A percentile compares a stretch with the other conserved stretches of the same genome.
Conservation (phyloP, 2,797 vertebrate species). For the Mionectes olivaceus region DNA sequence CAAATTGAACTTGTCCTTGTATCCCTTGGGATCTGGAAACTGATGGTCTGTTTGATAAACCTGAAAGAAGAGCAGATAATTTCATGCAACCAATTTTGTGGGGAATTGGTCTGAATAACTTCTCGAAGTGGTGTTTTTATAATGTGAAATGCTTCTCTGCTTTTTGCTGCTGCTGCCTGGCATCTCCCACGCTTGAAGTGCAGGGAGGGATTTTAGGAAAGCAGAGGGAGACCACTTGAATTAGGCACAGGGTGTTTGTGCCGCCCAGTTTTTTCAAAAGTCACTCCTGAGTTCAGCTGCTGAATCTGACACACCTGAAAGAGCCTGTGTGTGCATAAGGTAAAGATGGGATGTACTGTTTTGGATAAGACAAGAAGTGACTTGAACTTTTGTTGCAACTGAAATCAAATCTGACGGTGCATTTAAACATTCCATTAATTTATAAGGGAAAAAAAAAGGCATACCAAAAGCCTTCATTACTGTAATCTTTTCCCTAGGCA, state of each 20-base stretch:
- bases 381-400: neutral
- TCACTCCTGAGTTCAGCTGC: neutral
- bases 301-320: neutral
- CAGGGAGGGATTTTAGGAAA: neutral
- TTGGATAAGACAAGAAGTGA: neutral
- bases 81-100: neutral
- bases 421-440: conserved; percentile 2
- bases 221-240: neutral
- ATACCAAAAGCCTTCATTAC: neutral
- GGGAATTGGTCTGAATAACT: neutral
- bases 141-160: neutral
- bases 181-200: neutral
- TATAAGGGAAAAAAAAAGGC: neutral
- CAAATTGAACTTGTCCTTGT: neutral
- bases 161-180: neutral
- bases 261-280: neutral
- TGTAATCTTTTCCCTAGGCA: neutral
- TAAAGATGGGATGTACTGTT: neutral
- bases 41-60: neutral
- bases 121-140: neutral
- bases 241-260: rapidly evolving
- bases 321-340: neutral
- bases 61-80: neutral
- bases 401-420: neutral
- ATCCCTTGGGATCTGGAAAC: neutral